Conservation (phyloP, 2,113 vertebrate species). For the Chascanopsetta lugubris region DNA sequence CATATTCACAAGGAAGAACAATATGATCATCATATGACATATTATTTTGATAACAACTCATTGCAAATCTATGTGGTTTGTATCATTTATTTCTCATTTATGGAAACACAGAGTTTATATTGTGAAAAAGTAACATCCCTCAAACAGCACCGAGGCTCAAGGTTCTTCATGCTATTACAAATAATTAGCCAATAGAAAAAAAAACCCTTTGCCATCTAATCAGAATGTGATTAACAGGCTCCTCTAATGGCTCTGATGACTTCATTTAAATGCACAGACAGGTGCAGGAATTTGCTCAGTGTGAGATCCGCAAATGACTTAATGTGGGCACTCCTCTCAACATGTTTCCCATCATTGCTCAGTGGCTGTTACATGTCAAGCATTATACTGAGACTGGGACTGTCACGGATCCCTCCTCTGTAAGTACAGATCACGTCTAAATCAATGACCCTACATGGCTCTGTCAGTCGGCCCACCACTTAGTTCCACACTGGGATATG, state of each 20-base stretch:
- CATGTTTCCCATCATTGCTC: not conserved
- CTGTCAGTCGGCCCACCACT: not conserved
- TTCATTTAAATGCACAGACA: conserved; percentile 73
- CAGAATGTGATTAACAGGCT: conserved; percentile 52
- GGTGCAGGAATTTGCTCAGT: conserved; percentile 42
- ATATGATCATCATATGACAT: too few species aligned
- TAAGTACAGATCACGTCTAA: not conserved
- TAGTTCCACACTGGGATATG: not conserved
- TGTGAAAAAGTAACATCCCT: conserved; percentile 17
- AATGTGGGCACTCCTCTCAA: conserved; percentile 14
- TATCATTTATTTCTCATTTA: not conserved
- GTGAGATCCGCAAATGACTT: conserved; percentile 29
- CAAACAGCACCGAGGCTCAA: conserved; percentile 18
- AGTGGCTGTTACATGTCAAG: not conserved
- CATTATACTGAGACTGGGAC: not conserved
- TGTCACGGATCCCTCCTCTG: not conserved
- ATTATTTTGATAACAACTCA: not conserved
- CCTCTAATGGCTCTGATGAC: conserved; percentile 60
- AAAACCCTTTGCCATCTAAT: conserved; percentile 45
- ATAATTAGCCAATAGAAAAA: conserved; percentile 13
- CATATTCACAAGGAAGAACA: too few species aligned
- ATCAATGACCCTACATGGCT: not conserved
- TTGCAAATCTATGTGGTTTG: not conserved
- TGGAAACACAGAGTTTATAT: conserved; percentile 5
- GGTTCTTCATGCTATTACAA: conserved; percentile 20